Evolutionary conservation across 2,888 invertebrate genomes (phyloP), one percentile per base, ranked within the genome.

Genomic region (Ophonus ardosiacus): DNA sequence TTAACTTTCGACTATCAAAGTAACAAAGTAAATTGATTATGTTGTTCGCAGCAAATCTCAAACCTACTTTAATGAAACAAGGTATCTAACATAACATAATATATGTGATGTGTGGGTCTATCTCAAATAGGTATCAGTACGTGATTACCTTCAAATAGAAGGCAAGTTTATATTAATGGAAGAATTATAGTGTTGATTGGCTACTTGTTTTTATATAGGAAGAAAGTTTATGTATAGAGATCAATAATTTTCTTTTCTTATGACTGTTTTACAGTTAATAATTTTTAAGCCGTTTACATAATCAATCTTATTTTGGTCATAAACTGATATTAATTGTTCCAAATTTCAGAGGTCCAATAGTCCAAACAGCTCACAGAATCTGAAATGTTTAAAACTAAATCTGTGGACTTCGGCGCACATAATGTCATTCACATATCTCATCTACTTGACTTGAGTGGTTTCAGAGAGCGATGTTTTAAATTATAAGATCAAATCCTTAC

Each of bases 1-100:
- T 8, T 51, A 51, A 51, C 43, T 51, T 51, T 51, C 43, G 13
- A 51, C 43, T 51, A 51, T 51, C 43, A 51, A 51, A 51, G 43
- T 13, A 51, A 51, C 43, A 51, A 51, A 18, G 43, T 74, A 74
- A 78, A 78, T 78, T 78, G 78, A 78, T 78, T 78, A 74, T 74
- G 15, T 74, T 40, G 71, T 74, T 43, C 78, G 24, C 57, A 78
- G 57, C 57, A 78, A 76, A 76, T 76, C 43, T 78, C 78, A 78
- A 78, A 78, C 78, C 71, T 40, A 74, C 71, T 43, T 31, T 74
- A 74, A 43, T 18, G 71, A 43, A 43, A 74, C 18, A 43, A 43
- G 5, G 31, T 31, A 31, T 31, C 31, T 4, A 31, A 31, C 31
- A 31, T 31, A 21, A 21, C 21, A 21, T 21, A 31, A 31, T 8